Evolutionary conservation across 2,888 invertebrate genomes (phyloP), one percentile per base, ranked within the genome.

Genomic region (Sminthurinus aureus): DNA sequence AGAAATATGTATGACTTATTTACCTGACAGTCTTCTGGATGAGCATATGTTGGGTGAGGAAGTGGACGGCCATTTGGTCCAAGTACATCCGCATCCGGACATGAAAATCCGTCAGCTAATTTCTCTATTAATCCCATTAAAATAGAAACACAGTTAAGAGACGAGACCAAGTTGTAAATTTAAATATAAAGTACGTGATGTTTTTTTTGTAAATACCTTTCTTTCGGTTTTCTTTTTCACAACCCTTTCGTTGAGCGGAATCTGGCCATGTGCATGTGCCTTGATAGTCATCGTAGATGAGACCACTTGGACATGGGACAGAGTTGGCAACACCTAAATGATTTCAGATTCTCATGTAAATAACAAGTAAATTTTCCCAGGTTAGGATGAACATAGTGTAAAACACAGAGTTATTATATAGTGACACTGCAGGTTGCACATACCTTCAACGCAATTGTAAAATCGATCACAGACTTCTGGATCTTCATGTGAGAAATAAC

Each of bases 401-500:
- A n/a, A n/a, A n/a, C 38, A 38, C 38, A 38, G 6, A 38, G n/a
- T n/a, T n/a, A n/a, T n/a, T n/a, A 38, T 38, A 38, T 1, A 38
- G 38, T 38, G 38, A 38, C 38, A 38, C 38, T 38, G 38, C 38
- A 38, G 3, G 3, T 6, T 4, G 9, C 11, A 69, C 22, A n/a
- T 71, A 71, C 71, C 96, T 87, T 96, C 95, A 89, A 96, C 96
- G 90, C 96, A 97, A 52, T 80, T 84, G 73, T 82, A 84, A 93
- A 96, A 97, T 87, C 95, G 91, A 90, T 96, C 94, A 92, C 97
- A 97, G 20, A 95, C 93, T 8, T 93, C 90, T 0, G 94, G 92
- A 89, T 96, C 95, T 12, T 96, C 96, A 92, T 96, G 96, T 69
- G 96, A 94, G 91, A 97, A 97, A 93, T 96, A 96, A 76, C 97